These are phyloP conservation scores for Azemiops feae DNA, from an alignment of 2,113 vertebrate genomes.

Conservation along the genomic window DNA sequence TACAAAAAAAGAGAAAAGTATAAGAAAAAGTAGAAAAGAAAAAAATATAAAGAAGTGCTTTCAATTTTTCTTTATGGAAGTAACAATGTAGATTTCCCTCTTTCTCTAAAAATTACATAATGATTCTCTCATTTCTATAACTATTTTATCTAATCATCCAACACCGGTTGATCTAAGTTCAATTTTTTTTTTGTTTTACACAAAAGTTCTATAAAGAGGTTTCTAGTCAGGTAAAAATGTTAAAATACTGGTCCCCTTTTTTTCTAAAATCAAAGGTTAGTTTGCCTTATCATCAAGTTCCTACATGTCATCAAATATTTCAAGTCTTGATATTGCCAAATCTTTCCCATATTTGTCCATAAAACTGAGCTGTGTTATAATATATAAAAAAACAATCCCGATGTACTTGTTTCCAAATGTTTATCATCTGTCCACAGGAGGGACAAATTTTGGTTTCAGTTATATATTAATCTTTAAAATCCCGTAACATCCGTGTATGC, in stretches of 20 bases:
- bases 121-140: not conserved
- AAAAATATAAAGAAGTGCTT: not conserved
- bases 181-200: not conserved
- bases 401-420: not conserved
- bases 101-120: not conserved
- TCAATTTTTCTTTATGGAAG: not conserved
- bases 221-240: too few species aligned
- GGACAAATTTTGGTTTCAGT: not conserved
- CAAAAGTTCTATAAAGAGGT: not conserved
- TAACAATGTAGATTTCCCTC: not conserved
- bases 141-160: not conserved
- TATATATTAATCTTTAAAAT: not conserved
- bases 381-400: too few species aligned
- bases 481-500: not conserved
- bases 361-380: not conserved
- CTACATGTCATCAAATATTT: not conserved
- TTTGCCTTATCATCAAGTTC: not conserved
- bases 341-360: not conserved
- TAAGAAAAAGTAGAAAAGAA: not conserved
- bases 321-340: not conserved
- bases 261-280: not conserved
- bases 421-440: not conserved
- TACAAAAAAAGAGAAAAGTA: not conserved
- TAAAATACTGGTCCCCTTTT: not conserved
- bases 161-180: not conserved